A percentile compares a stretch with the other conserved stretches of the same genome.
Evolutionary conservation across 2,888 invertebrate species (phyloP).

Genomic region (Leuctra nigra): DNA sequence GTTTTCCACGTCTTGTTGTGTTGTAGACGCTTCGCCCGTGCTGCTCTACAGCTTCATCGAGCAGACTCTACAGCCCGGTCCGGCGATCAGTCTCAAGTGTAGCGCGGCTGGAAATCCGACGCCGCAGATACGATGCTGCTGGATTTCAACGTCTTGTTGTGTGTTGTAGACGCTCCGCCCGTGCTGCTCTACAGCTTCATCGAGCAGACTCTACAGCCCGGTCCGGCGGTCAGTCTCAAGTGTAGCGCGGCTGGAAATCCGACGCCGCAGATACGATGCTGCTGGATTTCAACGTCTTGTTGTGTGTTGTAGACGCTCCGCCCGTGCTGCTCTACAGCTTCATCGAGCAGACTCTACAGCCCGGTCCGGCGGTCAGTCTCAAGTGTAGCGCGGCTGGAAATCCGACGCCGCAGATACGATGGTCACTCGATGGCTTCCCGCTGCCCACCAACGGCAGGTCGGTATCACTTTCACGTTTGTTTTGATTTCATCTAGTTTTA

Average conservation of each 20-base stretch:
- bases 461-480: too few species aligned
- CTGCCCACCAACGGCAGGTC: conserved; percentile 57
- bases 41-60: conserved; percentile 70
- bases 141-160: too few species aligned
- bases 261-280: conserved; percentile 68
- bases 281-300: too few species aligned
- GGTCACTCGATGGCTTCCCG: conserved; percentile 67
- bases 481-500: too few species aligned
- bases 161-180: conserved; percentile 58
- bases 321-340: conserved; percentile 68
- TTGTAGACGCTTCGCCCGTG: conserved; percentile 66
- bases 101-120: conserved; percentile 70
- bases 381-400: conserved; percentile 70
- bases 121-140: conserved; percentile 69
- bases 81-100: conserved; percentile 68
- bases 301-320: conserved; percentile 65
- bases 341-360: conserved; percentile 70
- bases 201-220: conserved; percentile 70
- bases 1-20: too few species aligned
- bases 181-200: conserved; percentile 67
- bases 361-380: conserved; percentile 67
- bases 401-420: conserved; percentile 69
- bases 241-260: conserved; percentile 73
- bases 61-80: conserved; percentile 70
- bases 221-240: conserved; percentile 68